These are phyloP conservation scores for Pachymerium ferrugineum DNA, from an alignment of 2,888 invertebrate genomes.

Conservation along the genomic window DNA sequence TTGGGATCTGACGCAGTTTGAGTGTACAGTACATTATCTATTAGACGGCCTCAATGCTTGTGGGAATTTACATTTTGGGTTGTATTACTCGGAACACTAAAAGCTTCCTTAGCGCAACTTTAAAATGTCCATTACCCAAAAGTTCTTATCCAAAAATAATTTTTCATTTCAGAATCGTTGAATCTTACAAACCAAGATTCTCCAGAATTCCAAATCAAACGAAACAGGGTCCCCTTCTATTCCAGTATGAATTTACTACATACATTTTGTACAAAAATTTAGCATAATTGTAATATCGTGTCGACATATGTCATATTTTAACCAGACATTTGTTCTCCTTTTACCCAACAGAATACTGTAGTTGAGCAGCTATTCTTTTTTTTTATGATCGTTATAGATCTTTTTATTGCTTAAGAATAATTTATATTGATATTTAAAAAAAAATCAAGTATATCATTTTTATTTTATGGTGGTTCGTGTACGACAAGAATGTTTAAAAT, in stretches of 20 bases:
- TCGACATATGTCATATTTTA: background rate
- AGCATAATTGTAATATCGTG: background rate
- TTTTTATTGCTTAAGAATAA: background rate
- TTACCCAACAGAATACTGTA: background rate
- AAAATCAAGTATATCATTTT: background rate
- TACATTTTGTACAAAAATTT: background rate
- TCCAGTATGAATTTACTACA: background rate
- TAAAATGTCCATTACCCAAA: no score
- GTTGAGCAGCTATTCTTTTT: conserved; percentile 5
- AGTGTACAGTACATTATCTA: no score
- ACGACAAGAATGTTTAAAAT: background rate
- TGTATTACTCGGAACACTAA: no score
- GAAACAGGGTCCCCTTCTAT: background rate
- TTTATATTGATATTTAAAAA: background rate
- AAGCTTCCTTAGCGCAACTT: no score
- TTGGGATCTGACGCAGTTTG: no score
- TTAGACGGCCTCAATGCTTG: no score
- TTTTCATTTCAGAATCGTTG: background rate
- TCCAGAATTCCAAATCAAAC: background rate
- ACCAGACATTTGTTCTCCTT: background rate
- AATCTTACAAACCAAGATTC: background rate
- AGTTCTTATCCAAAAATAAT: no score
- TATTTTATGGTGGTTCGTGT: conserved; percentile 13
- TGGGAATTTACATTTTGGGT: no score
- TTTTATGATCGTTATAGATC: conserved; percentile 11